Conservation (phyloP, 2,888 invertebrate genomes). For the Leptinotarsa tumamoca region DNA sequence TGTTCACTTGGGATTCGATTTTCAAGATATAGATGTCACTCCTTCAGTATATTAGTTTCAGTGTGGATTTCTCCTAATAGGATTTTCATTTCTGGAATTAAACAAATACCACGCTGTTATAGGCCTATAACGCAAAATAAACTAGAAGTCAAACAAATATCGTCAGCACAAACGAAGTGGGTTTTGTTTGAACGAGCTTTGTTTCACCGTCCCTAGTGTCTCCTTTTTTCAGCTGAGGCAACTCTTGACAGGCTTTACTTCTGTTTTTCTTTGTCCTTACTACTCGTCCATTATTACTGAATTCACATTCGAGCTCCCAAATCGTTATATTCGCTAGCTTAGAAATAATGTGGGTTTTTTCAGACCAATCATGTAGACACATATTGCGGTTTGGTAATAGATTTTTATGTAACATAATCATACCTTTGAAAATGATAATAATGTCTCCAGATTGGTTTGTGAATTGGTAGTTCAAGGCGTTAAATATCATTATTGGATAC, state of each 20-base stretch:
- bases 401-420: conserved; percentile 11
- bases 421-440: background rate
- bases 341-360: conserved; percentile 5
- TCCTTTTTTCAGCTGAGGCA: background rate
- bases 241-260: conserved; percentile 11
- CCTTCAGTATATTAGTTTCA: too few relatives aligned
- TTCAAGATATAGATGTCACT: too few relatives aligned
- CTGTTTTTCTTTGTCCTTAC: conserved; percentile 3
- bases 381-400: background rate
- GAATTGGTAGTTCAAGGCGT: background rate
- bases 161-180: conserved; percentile 4
- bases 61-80: too few relatives aligned
- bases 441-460: background rate
- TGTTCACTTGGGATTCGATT: too few relatives aligned
- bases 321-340: conserved; percentile 1
- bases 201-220: background rate
- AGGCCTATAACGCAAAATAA: background rate
- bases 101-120: background rate
- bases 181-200: conserved; percentile 6
- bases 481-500: background rate
- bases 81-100: too few relatives aligned
- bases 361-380: background rate
- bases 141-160: conserved; percentile 7
- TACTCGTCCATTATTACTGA: background rate
- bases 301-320: conserved; percentile 14